Conservation (phyloP, 2,113 vertebrate species). For the Coreoperca whiteheadi region DNA sequence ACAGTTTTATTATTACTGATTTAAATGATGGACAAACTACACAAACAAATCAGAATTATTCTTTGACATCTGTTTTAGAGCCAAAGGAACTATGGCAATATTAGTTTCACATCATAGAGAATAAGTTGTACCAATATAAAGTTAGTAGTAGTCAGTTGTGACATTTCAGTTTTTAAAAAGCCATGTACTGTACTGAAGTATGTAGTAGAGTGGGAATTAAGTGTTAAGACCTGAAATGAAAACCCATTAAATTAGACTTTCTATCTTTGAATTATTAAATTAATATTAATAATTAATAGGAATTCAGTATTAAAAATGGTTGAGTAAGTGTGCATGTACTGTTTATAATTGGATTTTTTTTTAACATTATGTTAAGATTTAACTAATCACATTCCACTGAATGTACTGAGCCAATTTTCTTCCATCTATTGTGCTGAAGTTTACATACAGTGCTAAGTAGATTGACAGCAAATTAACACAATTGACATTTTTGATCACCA, state of each 20-base stretch:
- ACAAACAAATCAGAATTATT: not conserved
- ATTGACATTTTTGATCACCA: not conserved
- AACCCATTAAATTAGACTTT: conserved; percentile 47
- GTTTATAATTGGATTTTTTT: conserved; percentile 36
- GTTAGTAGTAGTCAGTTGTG: not conserved
- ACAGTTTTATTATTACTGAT: not conserved
- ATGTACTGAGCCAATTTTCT: not conserved
- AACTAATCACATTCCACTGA: conserved; percentile 21
- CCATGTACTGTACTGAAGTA: not conserved
- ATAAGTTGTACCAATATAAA: not conserved
- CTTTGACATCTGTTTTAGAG: not conserved
- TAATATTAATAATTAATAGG: conserved; percentile 42
- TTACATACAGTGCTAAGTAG: not conserved
- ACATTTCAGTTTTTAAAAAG: not conserved
- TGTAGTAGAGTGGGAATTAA: not conserved
- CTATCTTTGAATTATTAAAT: conserved; percentile 54
- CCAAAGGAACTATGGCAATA: not conserved
- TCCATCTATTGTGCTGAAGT: not conserved
- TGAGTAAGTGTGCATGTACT: conserved; percentile 32
- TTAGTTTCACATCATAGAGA: not conserved
- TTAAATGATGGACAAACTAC: not conserved
- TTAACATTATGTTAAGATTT: not conserved
- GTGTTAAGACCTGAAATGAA: conserved; percentile 43
- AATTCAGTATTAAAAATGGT: conserved; percentile 46
- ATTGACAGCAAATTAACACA: conserved; percentile 8